These are phyloP conservation scores for Sciurus carolinensis DNA, from an alignment of 2,797 vertebrate genomes.

Conservation along the genomic window DNA sequence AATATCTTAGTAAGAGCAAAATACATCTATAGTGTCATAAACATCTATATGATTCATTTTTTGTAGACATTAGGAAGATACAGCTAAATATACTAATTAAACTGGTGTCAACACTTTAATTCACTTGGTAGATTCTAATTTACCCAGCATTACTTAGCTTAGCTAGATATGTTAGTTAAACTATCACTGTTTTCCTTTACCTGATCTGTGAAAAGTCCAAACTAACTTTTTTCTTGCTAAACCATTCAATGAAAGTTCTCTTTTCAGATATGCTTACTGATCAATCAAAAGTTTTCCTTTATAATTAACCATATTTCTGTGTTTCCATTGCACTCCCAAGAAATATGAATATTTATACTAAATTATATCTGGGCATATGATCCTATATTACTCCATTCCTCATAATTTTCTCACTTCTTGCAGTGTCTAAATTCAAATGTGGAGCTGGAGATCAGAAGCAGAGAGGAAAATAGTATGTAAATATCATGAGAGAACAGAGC, in stretches of 20 bases:
- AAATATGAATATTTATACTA: not conserved
- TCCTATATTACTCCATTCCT: not conserved
- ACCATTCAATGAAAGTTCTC: not conserved
- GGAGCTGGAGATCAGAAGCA: not conserved
- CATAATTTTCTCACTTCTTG: not conserved
- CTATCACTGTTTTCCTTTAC: not conserved
- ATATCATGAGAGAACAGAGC: not conserved
- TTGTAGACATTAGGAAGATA: not conserved
- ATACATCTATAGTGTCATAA: not conserved
- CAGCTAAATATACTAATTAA: not conserved
- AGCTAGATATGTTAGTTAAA: not conserved
- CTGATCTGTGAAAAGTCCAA: not conserved
- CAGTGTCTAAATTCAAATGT: not conserved
- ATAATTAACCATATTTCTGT: not conserved
- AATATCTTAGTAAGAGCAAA: constrained; percentile 58
- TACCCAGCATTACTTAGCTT: not conserved
- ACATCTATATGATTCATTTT: not conserved
- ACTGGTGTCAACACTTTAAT: not conserved
- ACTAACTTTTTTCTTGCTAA: not conserved
- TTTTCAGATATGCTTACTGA: not conserved
- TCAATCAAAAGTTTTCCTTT: not conserved
- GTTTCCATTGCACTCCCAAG: not conserved
- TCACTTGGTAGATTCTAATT: not conserved
- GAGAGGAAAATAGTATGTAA: not conserved
- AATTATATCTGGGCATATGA: not conserved